Conservation (phyloP, 2,888 invertebrate species). For the Coelogynopora nodosa region DNA sequence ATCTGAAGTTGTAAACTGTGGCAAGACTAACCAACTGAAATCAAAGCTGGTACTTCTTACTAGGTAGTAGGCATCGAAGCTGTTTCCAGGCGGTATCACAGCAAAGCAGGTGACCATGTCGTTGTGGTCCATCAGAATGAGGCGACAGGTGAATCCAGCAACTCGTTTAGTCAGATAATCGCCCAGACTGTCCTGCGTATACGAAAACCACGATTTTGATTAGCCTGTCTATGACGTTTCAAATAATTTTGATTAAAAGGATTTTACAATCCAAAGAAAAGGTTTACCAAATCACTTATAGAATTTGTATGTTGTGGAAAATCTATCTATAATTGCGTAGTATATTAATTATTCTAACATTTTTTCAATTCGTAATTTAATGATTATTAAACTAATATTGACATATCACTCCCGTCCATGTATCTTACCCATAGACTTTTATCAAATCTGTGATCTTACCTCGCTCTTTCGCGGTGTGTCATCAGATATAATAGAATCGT, state of each 20-base stretch:
- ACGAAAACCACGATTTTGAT: slow-evolving; percentile 39
- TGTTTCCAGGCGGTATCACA: slow-evolving; percentile 54
- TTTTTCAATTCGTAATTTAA: too few species aligned
- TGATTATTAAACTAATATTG: too few species aligned
- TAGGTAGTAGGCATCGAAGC: slow-evolving; percentile 48
- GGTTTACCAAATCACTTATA: too few species aligned
- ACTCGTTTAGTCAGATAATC: slow-evolving; percentile 61
- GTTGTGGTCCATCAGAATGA: slow-evolving; percentile 58
- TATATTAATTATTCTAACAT: too few species aligned
- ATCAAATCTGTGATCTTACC: too few species aligned
- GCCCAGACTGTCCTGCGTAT: slow-evolving; percentile 55
- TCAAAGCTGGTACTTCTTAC: too few species aligned
- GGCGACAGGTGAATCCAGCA: slow-evolving; percentile 59
- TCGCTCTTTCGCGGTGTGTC: neutral
- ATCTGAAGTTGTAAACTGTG: too few species aligned
- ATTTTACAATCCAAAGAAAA: slow-evolving; percentile 43
- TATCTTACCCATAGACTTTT: too few species aligned
- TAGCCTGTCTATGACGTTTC: neutral
- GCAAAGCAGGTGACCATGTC: slow-evolving; percentile 60
- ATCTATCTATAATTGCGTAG: too few species aligned
- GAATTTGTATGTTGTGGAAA: too few species aligned
- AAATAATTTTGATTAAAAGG: neutral
- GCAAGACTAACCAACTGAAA: too few species aligned
- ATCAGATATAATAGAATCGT: neutral
- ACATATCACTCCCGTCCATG: too few species aligned